A percentile compares a stretch with the other conserved stretches of the same genome.
Evolutionary conservation across 2,797 vertebrate species (phyloP).

Genomic region (Rhinoraja longicauda): DNA sequence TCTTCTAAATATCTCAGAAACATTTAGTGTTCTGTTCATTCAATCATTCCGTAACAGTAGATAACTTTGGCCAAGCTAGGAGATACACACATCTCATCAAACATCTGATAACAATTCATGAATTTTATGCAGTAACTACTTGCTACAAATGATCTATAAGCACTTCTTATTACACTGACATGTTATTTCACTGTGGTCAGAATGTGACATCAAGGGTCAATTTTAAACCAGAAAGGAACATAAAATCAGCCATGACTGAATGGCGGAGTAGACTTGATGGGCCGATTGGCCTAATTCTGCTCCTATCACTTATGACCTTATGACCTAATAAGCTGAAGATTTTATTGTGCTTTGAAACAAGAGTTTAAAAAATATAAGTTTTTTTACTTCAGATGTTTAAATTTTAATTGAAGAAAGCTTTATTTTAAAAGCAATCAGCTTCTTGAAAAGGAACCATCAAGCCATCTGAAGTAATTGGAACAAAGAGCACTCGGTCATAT

Average conservation of each 20-base stretch:
- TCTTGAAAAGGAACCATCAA: not conserved
- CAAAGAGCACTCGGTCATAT: not conserved
- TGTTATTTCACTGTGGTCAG: not conserved
- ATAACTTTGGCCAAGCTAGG: not conserved
- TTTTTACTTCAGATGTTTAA: not conserved
- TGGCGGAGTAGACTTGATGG: too few relatives aligned
- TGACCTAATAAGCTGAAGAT: not conserved
- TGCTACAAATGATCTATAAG: not conserved
- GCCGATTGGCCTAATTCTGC: too few relatives aligned
- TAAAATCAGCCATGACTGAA: not conserved
- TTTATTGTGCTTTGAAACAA: not conserved
- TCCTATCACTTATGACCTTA: too few relatives aligned
- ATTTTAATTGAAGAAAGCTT: constrained; percentile 16
- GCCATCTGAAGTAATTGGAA: not conserved
- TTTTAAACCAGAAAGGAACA: not conserved
- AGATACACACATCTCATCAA: not conserved
- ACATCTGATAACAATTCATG: not conserved
- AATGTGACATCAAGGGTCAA: not conserved
- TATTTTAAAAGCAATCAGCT: not conserved
- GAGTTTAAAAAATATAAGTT: not conserved
- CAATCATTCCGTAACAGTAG: too few relatives aligned
- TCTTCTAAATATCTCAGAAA: too few relatives aligned
- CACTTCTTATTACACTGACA: not conserved
- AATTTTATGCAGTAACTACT: not conserved
- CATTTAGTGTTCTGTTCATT: too few relatives aligned